Conservation (phyloP, 2,797 vertebrate genomes). For the Pseudotriccus pelzelni region DNA sequence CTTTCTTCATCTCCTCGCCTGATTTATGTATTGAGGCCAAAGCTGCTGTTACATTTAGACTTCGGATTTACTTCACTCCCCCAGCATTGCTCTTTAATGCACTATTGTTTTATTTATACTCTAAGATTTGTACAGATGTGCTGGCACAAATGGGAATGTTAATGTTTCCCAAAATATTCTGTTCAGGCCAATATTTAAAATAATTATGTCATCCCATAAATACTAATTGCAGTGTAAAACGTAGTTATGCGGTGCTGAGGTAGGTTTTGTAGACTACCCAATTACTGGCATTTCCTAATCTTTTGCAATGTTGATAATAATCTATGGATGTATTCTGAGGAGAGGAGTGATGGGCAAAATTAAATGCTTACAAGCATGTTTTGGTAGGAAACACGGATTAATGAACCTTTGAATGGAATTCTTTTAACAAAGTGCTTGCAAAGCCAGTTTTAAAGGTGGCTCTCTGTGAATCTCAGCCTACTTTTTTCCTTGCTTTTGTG, state of each 20-base stretch:
- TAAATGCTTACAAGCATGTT: background rate
- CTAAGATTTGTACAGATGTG: background rate
- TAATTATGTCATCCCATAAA: background rate
- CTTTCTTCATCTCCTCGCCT: background rate
- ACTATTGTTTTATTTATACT: constrained; percentile 6
- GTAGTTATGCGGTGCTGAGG: background rate
- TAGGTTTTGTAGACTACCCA: background rate
- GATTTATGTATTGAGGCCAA: constrained; percentile 35
- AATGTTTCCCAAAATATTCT: background rate
- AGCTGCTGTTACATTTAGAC: constrained; percentile 1
- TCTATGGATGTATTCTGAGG: background rate
- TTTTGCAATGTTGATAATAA: background rate
- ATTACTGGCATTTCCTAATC: background rate
- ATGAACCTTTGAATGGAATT: background rate
- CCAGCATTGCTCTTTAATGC: background rate
- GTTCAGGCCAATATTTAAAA: background rate
- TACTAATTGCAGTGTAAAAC: background rate
- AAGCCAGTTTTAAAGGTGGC: background rate
- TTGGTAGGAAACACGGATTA: background rate
- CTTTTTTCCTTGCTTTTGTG: background rate
- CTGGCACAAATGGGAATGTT: background rate
- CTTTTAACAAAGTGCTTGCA: background rate
- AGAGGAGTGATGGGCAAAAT: background rate
- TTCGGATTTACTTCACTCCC: background rate
- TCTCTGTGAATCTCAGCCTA: background rate